phyloP scores from a whole-genome alignment of 2,888 invertebrate species.

The Sesia bembeciformis region DNA sequence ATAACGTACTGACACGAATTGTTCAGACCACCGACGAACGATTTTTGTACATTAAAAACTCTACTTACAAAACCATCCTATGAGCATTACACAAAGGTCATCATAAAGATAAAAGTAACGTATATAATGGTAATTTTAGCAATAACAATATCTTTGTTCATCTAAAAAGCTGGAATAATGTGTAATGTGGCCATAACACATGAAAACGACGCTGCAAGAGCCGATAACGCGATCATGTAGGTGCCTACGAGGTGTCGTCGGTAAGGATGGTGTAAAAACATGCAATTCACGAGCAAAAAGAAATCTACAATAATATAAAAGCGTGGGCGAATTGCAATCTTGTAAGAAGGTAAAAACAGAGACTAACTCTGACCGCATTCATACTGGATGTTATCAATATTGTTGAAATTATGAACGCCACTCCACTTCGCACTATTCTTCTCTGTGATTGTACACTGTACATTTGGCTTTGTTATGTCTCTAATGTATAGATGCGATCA shows the following conservation, averaged over 20 bases:
- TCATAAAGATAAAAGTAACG: not conserved
- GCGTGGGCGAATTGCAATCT: constrained; percentile 39
- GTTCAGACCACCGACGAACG: too few species aligned
- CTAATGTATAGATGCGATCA: not conserved
- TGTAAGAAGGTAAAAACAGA: constrained; percentile 21
- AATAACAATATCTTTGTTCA: not conserved
- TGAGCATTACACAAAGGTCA: not conserved
- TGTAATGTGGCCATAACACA: not conserved
- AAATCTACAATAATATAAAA: constrained; percentile 26
- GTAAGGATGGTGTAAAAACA: constrained; percentile 29
- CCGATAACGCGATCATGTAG: constrained; percentile 16
- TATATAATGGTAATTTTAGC: not conserved
- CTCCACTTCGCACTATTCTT: constrained; percentile 7
- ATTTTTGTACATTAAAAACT: too few species aligned
- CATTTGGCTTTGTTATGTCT: not conserved
- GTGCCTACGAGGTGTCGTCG: constrained; percentile 3
- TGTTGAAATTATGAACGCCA: constrained; percentile 30
- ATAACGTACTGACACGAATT: too few species aligned
- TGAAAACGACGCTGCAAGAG: constrained; percentile 7
- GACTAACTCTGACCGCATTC: constrained; percentile 29
- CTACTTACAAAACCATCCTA: too few species aligned
- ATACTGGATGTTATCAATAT: constrained; percentile 28
- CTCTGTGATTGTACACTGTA: not conserved
- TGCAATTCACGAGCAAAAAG: constrained; percentile 28
- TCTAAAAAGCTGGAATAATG: not conserved